Conservation (phyloP, 2,113 vertebrate species). For the Hirundichthys speculiger region DNA sequence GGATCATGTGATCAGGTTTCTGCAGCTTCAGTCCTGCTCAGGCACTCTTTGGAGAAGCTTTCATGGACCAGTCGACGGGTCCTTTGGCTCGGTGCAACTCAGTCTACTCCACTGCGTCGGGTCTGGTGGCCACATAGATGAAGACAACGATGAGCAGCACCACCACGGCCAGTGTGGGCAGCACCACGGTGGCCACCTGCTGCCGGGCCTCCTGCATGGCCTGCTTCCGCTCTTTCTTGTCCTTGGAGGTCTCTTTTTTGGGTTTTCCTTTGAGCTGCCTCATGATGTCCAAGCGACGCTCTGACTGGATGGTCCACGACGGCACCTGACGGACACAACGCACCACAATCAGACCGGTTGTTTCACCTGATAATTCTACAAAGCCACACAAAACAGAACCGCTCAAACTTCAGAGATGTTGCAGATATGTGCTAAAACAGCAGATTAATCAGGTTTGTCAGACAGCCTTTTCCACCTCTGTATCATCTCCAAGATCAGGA, state of each 20-base stretch:
- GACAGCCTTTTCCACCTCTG: too few relatives aligned
- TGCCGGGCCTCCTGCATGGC: slow-evolving; percentile 97
- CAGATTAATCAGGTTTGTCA: too few relatives aligned
- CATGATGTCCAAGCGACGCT: slow-evolving; percentile 78
- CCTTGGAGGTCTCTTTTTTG: slow-evolving; percentile 95
- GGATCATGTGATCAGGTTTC: slow-evolving; percentile 18
- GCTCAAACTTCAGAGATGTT: too few relatives aligned
- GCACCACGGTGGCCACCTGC: slow-evolving; percentile 91
- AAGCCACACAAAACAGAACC: too few relatives aligned
- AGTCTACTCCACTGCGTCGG: slow-evolving; percentile 83
- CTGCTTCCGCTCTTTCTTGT: slow-evolving; percentile 97
- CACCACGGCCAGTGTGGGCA: slow-evolving; percentile 89
- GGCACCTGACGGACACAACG: slow-evolving; percentile 25
- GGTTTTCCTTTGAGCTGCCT: slow-evolving; percentile 98
- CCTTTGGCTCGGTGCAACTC: slow-evolving; percentile 9
- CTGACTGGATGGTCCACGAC: slow-evolving; percentile 1
- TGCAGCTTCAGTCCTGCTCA: slow-evolving; percentile 20
- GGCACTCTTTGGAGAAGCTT: slow-evolving; percentile 34
- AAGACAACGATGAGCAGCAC: slow-evolving; percentile 93
- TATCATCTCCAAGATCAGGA: too few relatives aligned
- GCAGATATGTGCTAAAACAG: too few relatives aligned
- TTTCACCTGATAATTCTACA: too few relatives aligned
- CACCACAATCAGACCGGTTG: too few relatives aligned
- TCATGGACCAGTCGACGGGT: background rate
- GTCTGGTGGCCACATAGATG: slow-evolving; percentile 94